Base-by-base conservation (phyloP, 35 echinoderm and acorn worm genomes). In the Stichopus chloronotus region DNA sequence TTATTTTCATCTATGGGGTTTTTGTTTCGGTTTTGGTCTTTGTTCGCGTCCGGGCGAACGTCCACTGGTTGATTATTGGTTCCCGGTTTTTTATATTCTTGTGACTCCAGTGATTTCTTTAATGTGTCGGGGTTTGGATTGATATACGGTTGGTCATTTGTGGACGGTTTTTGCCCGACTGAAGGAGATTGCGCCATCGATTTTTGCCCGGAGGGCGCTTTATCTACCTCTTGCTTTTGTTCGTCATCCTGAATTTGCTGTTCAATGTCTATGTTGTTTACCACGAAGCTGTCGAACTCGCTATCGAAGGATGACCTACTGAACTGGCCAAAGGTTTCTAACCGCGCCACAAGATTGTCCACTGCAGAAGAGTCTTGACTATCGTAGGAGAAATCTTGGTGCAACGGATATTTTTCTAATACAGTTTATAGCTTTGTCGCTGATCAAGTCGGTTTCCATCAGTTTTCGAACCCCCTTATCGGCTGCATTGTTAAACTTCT, bases 361-460 rank as follows among this genome's bases (percentile, higher is more conserved):
- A 54, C 19, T 9, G 60, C 23, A 5, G 87, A 89, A 11, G 20
- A 58, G 57, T 87, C 53, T 16, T 59, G 71, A 55, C 71, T n/a
- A 89, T 65, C 60, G 52, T 89, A 89, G 52, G 52, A 71, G 25
- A 72, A 53, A 22, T 89, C 87, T 71, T 71, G 72, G 23, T 72
- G 87, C 57, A 89, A 72, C 4, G 87, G 87, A 55, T 25, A 89
- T 20, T 89, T 89, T 63, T 89, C 87, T 53, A 89, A 72, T 12
- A 89, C 87, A n/a, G 52, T 89, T 89, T 11, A 89, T 72, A 43
- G 87, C 87, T 71, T 89, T 72, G 55, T 89, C 87, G 30, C 87
- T 89, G 8, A 89, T 89, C 16, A 72, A 12, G 11, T 89, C 57
- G 13, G 57, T 89, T 54, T 89, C 61, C 87, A 89, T 89, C 14